A percentile compares a stretch with the other conserved stretches of the same genome.
These are phyloP conservation scores for Leptinotarsa defecta DNA, from an alignment of 1,140 invertebrate genomes.

Conservation along the genomic window DNA sequence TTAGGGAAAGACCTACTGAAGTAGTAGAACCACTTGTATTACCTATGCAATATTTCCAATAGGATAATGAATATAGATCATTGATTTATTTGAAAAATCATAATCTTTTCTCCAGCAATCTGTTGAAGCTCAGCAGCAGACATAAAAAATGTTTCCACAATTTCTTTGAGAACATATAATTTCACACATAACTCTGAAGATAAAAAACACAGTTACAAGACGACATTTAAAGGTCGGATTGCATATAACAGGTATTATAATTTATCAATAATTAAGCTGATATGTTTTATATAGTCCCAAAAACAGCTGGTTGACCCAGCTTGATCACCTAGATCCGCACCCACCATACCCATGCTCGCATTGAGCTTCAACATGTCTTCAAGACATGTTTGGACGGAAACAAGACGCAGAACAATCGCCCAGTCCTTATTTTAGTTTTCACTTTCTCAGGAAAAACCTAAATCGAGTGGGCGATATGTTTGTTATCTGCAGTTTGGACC, in stretches of 20 bases:
- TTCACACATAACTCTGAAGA: constrained; percentile 44
- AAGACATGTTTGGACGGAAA: constrained; percentile 55
- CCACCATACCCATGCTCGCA: constrained; percentile 53
- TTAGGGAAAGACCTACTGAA: too few species aligned
- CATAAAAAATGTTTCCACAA: constrained; percentile 42
- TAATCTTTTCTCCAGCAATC: neutral
- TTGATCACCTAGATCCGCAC: constrained; percentile 51
- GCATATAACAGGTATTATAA: constrained; percentile 56
- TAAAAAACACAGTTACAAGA: constrained; percentile 53
- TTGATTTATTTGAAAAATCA: too few species aligned
- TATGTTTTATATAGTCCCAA: constrained; percentile 57
- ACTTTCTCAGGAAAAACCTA: too few species aligned
- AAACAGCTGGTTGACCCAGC: constrained; percentile 42
- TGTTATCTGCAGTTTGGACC: constrained; percentile 24
- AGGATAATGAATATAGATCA: too few species aligned
- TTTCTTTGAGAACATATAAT: constrained; percentile 45
- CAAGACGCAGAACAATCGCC: constrained; percentile 51
- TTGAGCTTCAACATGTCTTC: constrained; percentile 51
- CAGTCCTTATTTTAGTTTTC: neutral
- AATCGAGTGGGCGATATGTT: constrained; percentile 15
- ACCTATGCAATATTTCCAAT: too few species aligned
- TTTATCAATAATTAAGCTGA: constrained; percentile 56
- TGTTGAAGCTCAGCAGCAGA: constrained; percentile 14
- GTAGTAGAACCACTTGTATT: too few species aligned
- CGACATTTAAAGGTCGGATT: constrained; percentile 57